Conservation (phyloP, 2,888 invertebrate species). For the Phaedon cochleariae region DNA sequence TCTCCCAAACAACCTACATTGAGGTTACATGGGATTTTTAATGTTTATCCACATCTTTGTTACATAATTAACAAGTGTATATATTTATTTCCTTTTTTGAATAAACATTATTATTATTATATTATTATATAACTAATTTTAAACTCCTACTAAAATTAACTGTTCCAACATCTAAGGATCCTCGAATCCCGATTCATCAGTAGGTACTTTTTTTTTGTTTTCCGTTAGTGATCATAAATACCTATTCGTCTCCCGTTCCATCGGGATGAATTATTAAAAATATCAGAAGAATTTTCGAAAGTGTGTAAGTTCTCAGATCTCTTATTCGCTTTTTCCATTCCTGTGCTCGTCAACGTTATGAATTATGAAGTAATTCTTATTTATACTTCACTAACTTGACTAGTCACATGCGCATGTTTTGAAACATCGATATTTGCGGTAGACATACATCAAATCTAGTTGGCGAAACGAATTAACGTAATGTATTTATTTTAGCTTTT, state of each 20-base stretch:
- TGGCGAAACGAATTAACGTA: not conserved
- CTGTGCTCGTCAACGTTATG: not conserved
- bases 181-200: not conserved
- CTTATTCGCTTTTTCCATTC: not conserved
- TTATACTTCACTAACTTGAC: not conserved
- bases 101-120: too few relatives aligned
- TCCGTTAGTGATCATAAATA: not conserved
- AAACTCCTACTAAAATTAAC: not conserved
- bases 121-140: not conserved
- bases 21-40: too few relatives aligned
- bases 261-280: too few relatives aligned
- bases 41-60: too few relatives aligned
- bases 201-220: not conserved
- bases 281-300: too few relatives aligned
- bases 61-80: too few relatives aligned
- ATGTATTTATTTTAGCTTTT: not conserved
- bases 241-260: too few relatives aligned
- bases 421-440: not conserved
- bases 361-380: not conserved
- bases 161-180: not conserved
- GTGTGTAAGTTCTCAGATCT: not conserved
- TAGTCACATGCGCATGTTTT: not conserved
- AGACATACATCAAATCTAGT: not conserved
- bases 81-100: too few relatives aligned
- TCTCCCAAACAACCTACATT: too few relatives aligned